phyloP scores from a whole-genome alignment of 2,113 vertebrate species.

The Mormyrus lacerda region DNA sequence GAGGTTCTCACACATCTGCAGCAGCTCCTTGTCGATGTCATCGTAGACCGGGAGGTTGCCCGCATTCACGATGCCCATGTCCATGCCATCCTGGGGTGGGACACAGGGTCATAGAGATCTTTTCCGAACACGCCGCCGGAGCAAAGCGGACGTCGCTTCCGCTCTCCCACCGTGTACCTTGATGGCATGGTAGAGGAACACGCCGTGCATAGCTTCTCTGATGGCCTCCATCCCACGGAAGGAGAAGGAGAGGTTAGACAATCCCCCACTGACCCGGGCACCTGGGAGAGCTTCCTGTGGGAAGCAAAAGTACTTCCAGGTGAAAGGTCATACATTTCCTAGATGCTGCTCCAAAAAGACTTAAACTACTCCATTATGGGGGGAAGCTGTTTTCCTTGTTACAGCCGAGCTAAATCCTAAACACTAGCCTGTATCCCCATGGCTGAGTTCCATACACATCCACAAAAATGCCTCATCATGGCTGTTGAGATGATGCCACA shows the following conservation, averaged over 20 bases:
- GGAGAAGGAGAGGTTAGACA: conserved; percentile 95
- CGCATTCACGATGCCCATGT: conserved; percentile 98
- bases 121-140: not conserved
- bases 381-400: not conserved
- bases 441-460: not conserved
- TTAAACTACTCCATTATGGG: not conserved
- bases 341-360: not conserved
- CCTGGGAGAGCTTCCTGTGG: conserved; percentile 76
- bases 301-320: conserved; percentile 1
- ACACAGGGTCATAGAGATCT: not conserved
- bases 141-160: not conserved
- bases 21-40: conserved; percentile 83
- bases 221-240: conserved; percentile 96
- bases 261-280: conserved; percentile 84
- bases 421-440: not conserved
- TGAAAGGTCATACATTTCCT: not conserved
- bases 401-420: not conserved
- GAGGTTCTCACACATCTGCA: conserved; percentile 84
- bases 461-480: not conserved
- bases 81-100: conserved; percentile 73
- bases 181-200: conserved; percentile 88
- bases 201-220: conserved; percentile 93
- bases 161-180: conserved; percentile 21
- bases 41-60: conserved; percentile 91
- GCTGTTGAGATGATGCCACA: not conserved